phyloP scores from a whole-genome alignment of 1,140 invertebrate genomes.

The Tetramorium parvispinum region DNA sequence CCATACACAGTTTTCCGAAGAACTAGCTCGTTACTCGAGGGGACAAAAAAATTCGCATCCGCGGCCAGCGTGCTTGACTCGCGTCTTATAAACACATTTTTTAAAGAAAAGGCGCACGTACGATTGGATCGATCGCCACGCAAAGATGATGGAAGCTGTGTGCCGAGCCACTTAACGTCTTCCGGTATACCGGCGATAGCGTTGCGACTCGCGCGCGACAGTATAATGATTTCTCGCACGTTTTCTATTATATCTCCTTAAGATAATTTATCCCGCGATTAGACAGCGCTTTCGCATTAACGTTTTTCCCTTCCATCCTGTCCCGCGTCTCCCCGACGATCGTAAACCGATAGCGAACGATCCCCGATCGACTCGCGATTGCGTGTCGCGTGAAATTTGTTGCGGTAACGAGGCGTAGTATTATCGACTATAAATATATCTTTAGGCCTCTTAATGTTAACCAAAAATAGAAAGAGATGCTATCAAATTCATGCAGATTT shows the following conservation, averaged over 20 bases:
- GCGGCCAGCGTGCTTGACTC: background rate
- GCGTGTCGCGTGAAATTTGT: constrained; percentile 40
- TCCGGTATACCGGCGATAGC: constrained; percentile 45
- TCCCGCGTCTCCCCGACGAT: background rate
- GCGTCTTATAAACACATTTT: constrained; percentile 10
- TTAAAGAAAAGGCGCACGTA: background rate
- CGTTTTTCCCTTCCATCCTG: constrained; percentile 16
- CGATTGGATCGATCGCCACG: constrained; percentile 44
- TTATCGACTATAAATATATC: constrained; percentile 38
- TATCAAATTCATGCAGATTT: background rate
- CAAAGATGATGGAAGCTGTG: constrained; percentile 31
- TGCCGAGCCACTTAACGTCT: constrained; percentile 46
- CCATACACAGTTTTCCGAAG: constrained; percentile 35
- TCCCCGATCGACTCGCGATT: constrained; percentile 5
- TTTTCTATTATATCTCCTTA: constrained; percentile 58
- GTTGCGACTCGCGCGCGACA: constrained; percentile 4
- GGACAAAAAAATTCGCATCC: constrained; percentile 21
- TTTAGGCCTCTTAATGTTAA: background rate
- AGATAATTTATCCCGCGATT: constrained; percentile 60
- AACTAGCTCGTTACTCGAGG: constrained; percentile 41
- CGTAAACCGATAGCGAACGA: constrained; percentile 38
- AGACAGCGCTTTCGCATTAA: constrained; percentile 58
- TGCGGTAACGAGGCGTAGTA: constrained; percentile 11
- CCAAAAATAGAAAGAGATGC: background rate
- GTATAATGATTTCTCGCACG: constrained; percentile 47